Conservation (phyloP, 2,113 vertebrate species). For the Macaca fascicularis region DNA sequence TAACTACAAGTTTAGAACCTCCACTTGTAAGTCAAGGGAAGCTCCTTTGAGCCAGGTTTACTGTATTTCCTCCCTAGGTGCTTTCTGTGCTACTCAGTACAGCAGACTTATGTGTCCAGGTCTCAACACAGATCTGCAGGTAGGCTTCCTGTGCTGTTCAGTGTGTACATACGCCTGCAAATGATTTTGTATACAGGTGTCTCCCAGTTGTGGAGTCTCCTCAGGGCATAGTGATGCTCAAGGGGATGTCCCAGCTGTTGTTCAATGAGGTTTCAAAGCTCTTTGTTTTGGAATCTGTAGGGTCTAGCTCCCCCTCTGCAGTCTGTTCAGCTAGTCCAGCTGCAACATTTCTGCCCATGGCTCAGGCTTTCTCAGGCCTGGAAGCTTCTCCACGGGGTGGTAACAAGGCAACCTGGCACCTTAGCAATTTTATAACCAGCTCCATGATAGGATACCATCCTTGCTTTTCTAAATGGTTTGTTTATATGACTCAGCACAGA, state of each 20-base stretch:
- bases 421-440: not conserved
- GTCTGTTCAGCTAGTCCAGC: not conserved
- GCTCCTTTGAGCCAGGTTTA: not conserved
- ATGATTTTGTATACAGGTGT: not conserved
- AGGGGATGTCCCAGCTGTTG: too few relatives aligned
- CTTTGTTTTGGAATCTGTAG: not conserved
- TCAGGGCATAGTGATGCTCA: not conserved
- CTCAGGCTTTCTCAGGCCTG: not conserved
- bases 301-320: too few relatives aligned
- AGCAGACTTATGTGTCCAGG: not conserved
- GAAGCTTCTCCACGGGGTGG: not conserved
- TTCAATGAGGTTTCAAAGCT: not conserved
- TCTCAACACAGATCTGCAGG: not conserved
- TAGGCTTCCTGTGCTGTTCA: not conserved
- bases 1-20: not conserved
- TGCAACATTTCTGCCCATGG: not conserved
- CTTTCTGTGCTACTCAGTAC: not conserved
- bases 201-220: not conserved
- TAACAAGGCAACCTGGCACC: not conserved
- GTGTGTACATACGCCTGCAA: fast-evolving
- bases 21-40: not conserved
- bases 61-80: not conserved
- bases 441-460: not conserved
- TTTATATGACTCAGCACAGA: not conserved
- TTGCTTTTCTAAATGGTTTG: not conserved